Conservation (phyloP, 2,113 vertebrate genomes). For the Calypte anna region DNA sequence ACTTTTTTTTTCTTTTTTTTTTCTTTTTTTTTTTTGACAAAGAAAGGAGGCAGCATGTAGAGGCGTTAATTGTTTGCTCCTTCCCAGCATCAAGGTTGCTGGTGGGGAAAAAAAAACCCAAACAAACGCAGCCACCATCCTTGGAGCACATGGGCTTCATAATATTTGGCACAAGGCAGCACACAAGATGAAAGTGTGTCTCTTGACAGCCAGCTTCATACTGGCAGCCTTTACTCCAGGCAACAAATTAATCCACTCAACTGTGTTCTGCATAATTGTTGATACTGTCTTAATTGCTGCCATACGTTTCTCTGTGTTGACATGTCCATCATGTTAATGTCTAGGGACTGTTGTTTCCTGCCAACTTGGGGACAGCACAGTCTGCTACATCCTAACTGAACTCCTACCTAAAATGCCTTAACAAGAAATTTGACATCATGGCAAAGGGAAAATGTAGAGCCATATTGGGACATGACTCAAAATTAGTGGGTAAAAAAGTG, state of each 20-base stretch:
- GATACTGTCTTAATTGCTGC: slow-evolving; percentile 62
- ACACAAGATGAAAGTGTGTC: slow-evolving; percentile 33
- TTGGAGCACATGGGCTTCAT: background rate
- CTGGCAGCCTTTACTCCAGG: slow-evolving; percentile 61
- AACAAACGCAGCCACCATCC: background rate
- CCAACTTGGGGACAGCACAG: background rate
- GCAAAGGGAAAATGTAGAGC: background rate
- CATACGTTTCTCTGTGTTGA: slow-evolving; percentile 25
- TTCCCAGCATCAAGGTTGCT: background rate
- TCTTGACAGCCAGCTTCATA: slow-evolving; percentile 41
- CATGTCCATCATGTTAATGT: slow-evolving; percentile 26
- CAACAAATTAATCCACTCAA: slow-evolving; percentile 57
- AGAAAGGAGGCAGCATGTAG: background rate
- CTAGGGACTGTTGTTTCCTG: slow-evolving; percentile 33
- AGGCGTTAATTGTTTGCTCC: background rate
- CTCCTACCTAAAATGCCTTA: background rate
- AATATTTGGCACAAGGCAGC: slow-evolving; percentile 37
- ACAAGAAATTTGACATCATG: background rate
- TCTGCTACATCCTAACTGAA: background rate
- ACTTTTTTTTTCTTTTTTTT: background rate
- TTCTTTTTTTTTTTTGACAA: background rate
- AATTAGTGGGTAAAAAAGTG: background rate
- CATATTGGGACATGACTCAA: background rate
- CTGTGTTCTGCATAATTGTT: slow-evolving; percentile 67
- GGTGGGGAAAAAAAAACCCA: background rate